phyloP scores from a whole-genome alignment of 2,797 vertebrate species.

The Enteromius treurensis region DNA sequence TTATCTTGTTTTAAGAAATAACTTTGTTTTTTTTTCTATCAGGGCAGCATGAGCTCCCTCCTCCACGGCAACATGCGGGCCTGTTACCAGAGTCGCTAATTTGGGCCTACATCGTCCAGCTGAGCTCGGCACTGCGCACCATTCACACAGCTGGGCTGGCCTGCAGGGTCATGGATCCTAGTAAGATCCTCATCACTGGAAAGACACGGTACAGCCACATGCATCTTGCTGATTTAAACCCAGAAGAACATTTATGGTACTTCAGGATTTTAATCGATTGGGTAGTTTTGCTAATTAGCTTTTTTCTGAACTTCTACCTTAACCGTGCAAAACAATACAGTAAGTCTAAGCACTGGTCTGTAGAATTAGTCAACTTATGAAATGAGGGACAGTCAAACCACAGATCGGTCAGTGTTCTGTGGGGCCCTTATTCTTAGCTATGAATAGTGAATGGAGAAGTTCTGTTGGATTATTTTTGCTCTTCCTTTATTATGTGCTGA shows the following conservation, averaged over 20 bases:
- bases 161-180: slow-evolving; percentile 98
- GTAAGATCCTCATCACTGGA: slow-evolving; percentile 97
- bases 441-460: slow-evolving; percentile 33
- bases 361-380: neutral
- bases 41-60: slow-evolving; percentile 97
- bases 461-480: slow-evolving; percentile 7
- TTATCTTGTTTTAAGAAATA: neutral
- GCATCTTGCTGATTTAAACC: neutral
- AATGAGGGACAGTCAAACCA: neutral
- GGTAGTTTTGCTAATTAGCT: neutral
- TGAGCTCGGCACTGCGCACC: slow-evolving; percentile 94
- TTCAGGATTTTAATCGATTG: neutral
- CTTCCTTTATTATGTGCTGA: slow-evolving; percentile 16
- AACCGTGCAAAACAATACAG: neutral
- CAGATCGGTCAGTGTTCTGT: neutral
- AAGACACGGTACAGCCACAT: slow-evolving; percentile 89
- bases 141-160: slow-evolving; percentile 97
- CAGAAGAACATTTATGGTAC: neutral
- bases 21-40: slow-evolving; percentile 59
- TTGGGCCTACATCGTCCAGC: slow-evolving; percentile 98
- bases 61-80: slow-evolving; percentile 95
- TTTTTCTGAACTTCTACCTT: neutral
- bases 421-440: neutral
- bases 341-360: neutral
- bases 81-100: slow-evolving; percentile 96